A percentile compares a stretch with the other conserved stretches of the same genome.
phyloP scores from a whole-genome alignment of 1,140 invertebrate species.

The Tetramorium simillimum region DNA sequence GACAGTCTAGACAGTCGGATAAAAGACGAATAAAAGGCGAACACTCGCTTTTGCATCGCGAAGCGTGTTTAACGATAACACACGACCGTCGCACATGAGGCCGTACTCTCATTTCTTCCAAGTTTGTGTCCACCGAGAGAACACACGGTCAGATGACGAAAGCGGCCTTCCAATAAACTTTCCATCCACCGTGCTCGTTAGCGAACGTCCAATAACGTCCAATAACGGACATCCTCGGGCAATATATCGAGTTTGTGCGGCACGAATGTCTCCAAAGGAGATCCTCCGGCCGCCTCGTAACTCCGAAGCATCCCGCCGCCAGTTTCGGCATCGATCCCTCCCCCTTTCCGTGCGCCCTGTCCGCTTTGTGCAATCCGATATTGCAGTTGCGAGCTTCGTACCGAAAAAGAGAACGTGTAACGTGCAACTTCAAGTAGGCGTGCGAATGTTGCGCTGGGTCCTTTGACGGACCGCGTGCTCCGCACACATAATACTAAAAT shows the following conservation, averaged over 20 bases:
- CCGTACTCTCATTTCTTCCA: conserved; percentile 47
- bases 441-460: conserved; percentile 39
- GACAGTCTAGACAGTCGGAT: conserved; percentile 11
- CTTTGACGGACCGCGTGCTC: conserved; percentile 59
- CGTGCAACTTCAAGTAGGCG: conserved; percentile 47
- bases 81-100: neutral
- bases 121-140: conserved; percentile 52
- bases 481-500: conserved; percentile 58
- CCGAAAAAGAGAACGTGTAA: conserved; percentile 55
- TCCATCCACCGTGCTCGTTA: conserved; percentile 77
- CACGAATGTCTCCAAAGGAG: conserved; percentile 68
- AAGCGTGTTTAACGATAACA: conserved; percentile 27
- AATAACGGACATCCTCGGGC: conserved; percentile 76
- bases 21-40: neutral
- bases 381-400: conserved; percentile 56
- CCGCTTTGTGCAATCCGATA: conserved; percentile 69
- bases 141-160: conserved; percentile 61
- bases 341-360: conserved; percentile 22
- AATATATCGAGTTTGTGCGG: conserved; percentile 70
- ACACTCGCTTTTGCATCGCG: conserved; percentile 33
- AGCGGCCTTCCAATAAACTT: conserved; percentile 78
- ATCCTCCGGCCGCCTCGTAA: conserved; percentile 63
- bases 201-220: conserved; percentile 79
- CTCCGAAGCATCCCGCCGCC: conserved; percentile 57
- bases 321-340: conserved; percentile 66